These are phyloP conservation scores for Pristionchus entomophagus DNA, from an alignment of 2,888 invertebrate species.

Conservation along the genomic window DNA sequence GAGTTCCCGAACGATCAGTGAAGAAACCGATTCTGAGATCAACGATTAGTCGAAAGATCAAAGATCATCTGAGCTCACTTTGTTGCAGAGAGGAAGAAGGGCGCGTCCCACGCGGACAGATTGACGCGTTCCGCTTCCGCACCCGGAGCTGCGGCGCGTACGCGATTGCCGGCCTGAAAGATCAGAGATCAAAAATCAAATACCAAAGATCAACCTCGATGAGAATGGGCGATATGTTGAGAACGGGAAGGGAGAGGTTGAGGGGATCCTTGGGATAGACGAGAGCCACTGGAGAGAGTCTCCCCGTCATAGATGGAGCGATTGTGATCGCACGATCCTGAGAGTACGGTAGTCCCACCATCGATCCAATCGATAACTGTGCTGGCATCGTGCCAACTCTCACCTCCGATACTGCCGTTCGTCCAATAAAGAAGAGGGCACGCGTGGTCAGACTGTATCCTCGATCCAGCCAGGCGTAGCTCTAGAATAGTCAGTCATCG, in stretches of 20 bases:
- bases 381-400: neutral
- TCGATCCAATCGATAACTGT: neutral
- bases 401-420: constrained; percentile 34
- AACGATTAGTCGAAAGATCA: neutral
- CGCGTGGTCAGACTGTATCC: neutral
- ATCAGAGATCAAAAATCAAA: constrained; percentile 29
- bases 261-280: constrained; percentile 39
- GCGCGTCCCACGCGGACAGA: constrained; percentile 37
- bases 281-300: neutral
- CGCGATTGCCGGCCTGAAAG: neutral
- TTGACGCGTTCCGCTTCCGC: neutral
- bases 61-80: constrained; percentile 11
- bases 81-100: constrained; percentile 33
- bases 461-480: neutral
- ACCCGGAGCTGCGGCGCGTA: neutral
- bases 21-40: constrained; percentile 33
- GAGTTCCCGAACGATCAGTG: constrained; percentile 14
- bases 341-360: no score
- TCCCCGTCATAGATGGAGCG: neutral
- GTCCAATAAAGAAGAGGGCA: neutral
- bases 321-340: constrained; percentile 28
- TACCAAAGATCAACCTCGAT: neutral
- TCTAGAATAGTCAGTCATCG: neutral
- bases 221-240: constrained; percentile 4
- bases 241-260: neutral